Conservation (phyloP, 1,140 invertebrate genomes). For the Plectus sambesii region DNA sequence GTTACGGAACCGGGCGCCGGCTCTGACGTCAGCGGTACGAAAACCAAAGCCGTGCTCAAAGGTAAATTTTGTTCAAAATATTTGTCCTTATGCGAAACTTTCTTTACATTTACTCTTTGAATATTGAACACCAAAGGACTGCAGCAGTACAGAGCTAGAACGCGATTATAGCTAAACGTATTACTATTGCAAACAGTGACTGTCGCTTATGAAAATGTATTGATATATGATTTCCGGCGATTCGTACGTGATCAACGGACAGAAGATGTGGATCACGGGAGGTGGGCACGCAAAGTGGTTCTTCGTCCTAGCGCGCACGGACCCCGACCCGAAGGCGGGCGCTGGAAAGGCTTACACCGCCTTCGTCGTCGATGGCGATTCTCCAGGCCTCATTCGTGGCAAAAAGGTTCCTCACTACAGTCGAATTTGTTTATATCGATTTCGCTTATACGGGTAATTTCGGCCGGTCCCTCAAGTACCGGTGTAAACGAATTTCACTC, state of each 20-base stretch:
- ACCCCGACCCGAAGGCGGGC: conserved; percentile 79
- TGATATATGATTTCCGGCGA: conserved; percentile 49
- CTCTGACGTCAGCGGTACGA: conserved; percentile 56
- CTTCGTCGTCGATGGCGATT: conserved; percentile 84
- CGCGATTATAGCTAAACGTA: too few species aligned
- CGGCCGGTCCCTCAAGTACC: too few species aligned
- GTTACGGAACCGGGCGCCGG: conserved; percentile 82
- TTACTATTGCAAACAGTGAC: too few species aligned
- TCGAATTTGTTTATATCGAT: too few species aligned
- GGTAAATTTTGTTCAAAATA: conserved; percentile 8
- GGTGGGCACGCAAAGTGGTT: conserved; percentile 94
- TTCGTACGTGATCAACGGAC: conserved; percentile 84
- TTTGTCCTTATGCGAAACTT: background rate
- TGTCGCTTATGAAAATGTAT: background rate
- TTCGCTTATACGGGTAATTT: background rate
- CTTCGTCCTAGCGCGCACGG: conserved; percentile 83
- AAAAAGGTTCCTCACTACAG: conserved; percentile 64
- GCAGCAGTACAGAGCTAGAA: too few species aligned
- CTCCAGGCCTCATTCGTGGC: conserved; percentile 69
- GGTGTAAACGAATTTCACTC: too few species aligned
- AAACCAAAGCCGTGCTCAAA: conserved; percentile 79
- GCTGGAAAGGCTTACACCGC: conserved; percentile 84
- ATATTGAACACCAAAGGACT: too few species aligned
- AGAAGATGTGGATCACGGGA: conserved; percentile 99
- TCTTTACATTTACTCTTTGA: background rate